These are phyloP conservation scores for Erebia aethiops DNA, from an alignment of 2,888 invertebrate species.

Conservation along the genomic window DNA sequence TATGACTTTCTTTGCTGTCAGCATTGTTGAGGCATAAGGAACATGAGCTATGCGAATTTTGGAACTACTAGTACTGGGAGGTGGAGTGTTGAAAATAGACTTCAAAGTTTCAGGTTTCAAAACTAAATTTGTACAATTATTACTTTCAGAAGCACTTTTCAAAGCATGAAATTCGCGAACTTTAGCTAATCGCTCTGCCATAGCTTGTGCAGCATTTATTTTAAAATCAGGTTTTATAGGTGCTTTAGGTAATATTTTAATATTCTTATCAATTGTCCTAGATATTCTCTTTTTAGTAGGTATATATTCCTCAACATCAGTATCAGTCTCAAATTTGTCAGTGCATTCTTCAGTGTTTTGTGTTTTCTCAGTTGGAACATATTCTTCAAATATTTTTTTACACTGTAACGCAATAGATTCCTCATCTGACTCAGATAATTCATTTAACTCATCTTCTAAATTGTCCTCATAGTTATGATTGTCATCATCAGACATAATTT, in stretches of 20 bases:
- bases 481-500: conserved; percentile 52
- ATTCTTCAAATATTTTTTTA: conserved; percentile 93
- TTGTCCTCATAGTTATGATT: conserved; percentile 50
- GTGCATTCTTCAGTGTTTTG: conserved; percentile 52
- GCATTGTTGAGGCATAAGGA: conserved; percentile 88
- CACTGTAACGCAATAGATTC: conserved; percentile 92
- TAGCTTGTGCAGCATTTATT: conserved; percentile 81
- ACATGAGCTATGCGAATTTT: conserved; percentile 90
- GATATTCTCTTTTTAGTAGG: conserved; percentile 88
- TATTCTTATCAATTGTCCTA: conserved; percentile 83
- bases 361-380: conserved; percentile 77
- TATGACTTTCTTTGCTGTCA: conserved; percentile 87
- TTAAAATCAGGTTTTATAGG: conserved; percentile 79
- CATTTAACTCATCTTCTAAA: conserved; percentile 56
- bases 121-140: conserved; percentile 48
- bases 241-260: conserved; percentile 61
- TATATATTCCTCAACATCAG: conserved; percentile 66
- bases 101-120: conserved; percentile 58
- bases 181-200: conserved; percentile 77
- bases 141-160: conserved; percentile 49
- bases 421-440: conserved; percentile 84
- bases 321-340: conserved; percentile 50
- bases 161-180: conserved; percentile 74
- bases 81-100: conserved; percentile 55
- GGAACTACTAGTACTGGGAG: conserved; percentile 51